These are phyloP conservation scores for Telmatochromis sp. DNA, from an alignment of 2,113 vertebrate species.

Conservation along the genomic window DNA sequence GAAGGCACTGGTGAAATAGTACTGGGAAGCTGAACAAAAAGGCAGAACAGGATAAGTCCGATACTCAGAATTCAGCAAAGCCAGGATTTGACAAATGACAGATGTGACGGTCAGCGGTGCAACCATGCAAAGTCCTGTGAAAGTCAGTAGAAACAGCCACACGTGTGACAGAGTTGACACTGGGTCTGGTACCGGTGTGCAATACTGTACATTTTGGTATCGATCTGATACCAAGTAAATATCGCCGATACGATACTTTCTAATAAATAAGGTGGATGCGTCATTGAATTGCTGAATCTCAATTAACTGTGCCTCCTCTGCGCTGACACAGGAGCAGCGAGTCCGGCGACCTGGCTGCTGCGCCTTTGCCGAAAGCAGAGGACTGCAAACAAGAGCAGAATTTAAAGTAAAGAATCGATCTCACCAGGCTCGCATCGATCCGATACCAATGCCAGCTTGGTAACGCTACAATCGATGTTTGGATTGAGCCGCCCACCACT, in stretches of 20 bases:
- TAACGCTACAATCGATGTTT: background rate
- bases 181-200: background rate
- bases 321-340: background rate
- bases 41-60: background rate
- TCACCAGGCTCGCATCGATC: fast-evolving
- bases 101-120: background rate
- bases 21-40: background rate
- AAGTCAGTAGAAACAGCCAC: fast-evolving
- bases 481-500: background rate
- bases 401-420: background rate
- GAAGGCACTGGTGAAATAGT: background rate
- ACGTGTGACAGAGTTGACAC: background rate
- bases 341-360: background rate
- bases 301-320: background rate
- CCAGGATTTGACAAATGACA: background rate
- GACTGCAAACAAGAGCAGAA: background rate
- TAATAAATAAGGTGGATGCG: background rate
- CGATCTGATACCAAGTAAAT: fast-evolving
- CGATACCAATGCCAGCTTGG: background rate
- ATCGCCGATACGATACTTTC: background rate
- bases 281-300: background rate
- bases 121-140: background rate
- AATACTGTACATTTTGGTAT: background rate
- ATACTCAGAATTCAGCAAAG: background rate
- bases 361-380: background rate